Conservation (phyloP, 2,797 vertebrate species). For the Sebastes flavidus region DNA sequence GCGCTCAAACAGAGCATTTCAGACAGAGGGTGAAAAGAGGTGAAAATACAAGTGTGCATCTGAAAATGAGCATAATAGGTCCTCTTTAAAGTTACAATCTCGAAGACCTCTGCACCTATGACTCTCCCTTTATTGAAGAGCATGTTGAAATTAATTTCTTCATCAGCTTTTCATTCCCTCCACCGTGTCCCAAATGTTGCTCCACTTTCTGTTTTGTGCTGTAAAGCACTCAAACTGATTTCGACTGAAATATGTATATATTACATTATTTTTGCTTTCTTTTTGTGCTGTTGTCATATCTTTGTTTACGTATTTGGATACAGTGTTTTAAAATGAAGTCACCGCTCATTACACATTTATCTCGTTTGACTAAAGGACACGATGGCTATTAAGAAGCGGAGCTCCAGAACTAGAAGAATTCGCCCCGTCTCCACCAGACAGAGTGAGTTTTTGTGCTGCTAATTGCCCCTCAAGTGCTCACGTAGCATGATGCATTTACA, state of each 20-base stretch:
- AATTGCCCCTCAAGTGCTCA: background rate
- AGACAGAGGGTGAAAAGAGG: too few species aligned
- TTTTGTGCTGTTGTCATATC: background rate
- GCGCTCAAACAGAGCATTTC: too few species aligned
- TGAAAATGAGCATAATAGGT: too few species aligned
- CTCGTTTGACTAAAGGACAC: conserved; percentile 84
- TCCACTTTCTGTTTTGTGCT: background rate
- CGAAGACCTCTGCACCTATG: background rate
- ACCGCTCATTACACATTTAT: background rate
- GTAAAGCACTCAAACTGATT: background rate
- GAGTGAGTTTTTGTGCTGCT: conserved; percentile 80
- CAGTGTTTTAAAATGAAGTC: background rate
- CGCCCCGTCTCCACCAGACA: conserved; percentile 92
- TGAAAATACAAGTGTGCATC: too few species aligned
- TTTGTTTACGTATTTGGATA: background rate
- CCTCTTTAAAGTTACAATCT: too few species aligned
- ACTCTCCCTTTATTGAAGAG: background rate
- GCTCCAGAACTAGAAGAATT: conserved; percentile 89
- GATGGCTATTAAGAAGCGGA: conserved; percentile 91
- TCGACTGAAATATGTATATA: background rate
- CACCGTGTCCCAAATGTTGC: too few species aligned
- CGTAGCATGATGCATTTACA: background rate
- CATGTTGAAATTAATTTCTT: background rate
- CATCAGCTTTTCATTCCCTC: background rate
- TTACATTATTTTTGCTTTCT: background rate